These are phyloP conservation scores for Lithophane socia DNA, from an alignment of 2,888 invertebrate species.

Conservation along the genomic window DNA sequence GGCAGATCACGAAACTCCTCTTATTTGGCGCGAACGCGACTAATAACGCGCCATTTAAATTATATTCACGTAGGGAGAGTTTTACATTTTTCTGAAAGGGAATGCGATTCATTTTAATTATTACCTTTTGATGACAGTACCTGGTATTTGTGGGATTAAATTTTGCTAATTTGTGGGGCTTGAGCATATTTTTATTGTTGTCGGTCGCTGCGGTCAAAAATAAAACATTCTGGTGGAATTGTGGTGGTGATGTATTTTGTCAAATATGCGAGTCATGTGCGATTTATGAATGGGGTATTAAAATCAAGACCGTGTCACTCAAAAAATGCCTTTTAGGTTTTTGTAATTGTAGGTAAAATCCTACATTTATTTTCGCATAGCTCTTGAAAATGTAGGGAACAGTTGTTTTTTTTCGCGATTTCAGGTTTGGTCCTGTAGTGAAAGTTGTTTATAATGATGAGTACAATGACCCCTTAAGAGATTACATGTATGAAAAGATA, in stretches of 20 bases:
- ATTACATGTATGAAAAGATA: no score
- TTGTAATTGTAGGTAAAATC: no score
- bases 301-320: not conserved
- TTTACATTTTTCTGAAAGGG: slow-evolving; percentile 51
- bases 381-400: no score
- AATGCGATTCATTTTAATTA: slow-evolving; percentile 59
- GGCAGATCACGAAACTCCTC: slow-evolving; percentile 62
- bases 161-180: slow-evolving; percentile 63
- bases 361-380: no score
- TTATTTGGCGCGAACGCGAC: slow-evolving; percentile 58
- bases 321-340: not conserved
- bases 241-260: no score
- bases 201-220: not conserved
- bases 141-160: slow-evolving; percentile 43
- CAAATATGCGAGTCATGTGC: not conserved
- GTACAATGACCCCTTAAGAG: no score
- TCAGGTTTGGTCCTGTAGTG: no score
- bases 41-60: slow-evolving; percentile 65
- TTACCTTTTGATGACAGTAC: slow-evolving; percentile 62
- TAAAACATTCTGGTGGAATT: slow-evolving; percentile 9
- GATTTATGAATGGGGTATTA: not conserved
- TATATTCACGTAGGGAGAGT: slow-evolving; percentile 60
- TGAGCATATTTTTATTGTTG: slow-evolving; percentile 46
- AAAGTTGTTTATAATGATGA: no score
- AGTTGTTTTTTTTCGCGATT: no score